Base-by-base conservation (phyloP, 2,888 invertebrate genomes). In the Tetragnatha montana region DNA sequence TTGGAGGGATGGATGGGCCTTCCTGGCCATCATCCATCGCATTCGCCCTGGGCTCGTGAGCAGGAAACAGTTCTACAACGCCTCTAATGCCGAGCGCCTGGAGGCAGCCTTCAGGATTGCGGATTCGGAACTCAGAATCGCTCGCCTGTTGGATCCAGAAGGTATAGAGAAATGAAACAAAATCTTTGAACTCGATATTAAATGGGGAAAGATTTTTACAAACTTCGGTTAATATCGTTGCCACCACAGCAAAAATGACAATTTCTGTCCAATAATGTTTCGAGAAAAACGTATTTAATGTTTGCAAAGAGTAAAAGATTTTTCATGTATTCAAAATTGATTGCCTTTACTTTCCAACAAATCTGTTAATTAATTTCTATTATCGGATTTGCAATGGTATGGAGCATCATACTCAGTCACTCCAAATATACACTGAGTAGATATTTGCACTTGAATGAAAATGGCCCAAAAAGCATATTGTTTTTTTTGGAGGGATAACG, bases 1-100 rank as follows among this genome's bases (percentile, higher is more conserved):
- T 93, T 99, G 99, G 99, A 95, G 98, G 92, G 98, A 98, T 94
- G 99, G 99, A 91, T 95, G 97, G 92, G 98, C 98, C 49, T 99
- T 99, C 95, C 95, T 98, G 87, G 98, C 98, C 81, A 96, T 99
- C 92, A 97, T 99, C 90, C 98, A 99, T 94, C 97, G 97, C 83
- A 98, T 99, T 93, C 97, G 97, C 93, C 97, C 98, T 73, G 97
- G 98, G 93, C 95, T 98, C 91, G 96, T 99, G 88, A 98, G 97
- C 94, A 95, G 98, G 92, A 96, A 97, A 22, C 96, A 96, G 92
- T 95, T 98, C 94, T 95, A 96, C 92, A 95, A 95, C 92, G 95
- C 95, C 2, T 96, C 96, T 78, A 98, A 98, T 93, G 95, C 95
- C 92, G 95, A 96, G 92, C 96, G 98, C 91, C 94, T 99, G 92